These are phyloP conservation scores for Mormyrops attenuatus DNA, from an alignment of 2,797 vertebrate genomes.

Conservation along the genomic window DNA sequence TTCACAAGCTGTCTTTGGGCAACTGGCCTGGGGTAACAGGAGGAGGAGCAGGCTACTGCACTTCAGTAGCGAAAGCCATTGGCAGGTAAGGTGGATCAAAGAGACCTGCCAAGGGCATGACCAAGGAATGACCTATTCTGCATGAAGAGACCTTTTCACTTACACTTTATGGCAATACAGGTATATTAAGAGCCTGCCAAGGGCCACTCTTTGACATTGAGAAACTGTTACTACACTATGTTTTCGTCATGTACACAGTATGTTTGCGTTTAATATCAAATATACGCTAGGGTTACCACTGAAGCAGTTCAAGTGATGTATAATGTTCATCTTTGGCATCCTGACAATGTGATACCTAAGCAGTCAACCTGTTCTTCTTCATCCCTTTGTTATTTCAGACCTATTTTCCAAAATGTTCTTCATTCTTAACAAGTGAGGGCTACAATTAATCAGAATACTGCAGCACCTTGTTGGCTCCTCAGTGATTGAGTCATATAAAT, in stretches of 20 bases:
- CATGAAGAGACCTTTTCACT: constrained; percentile 39
- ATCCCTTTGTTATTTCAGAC: not conserved
- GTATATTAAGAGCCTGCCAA: not conserved
- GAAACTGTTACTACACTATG: not conserved
- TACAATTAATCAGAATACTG: constrained; percentile 12
- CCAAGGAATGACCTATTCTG: constrained; percentile 47
- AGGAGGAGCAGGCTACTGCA: not conserved
- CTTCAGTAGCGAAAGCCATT: not conserved
- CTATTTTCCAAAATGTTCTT: not conserved
- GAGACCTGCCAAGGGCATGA: constrained; percentile 40
- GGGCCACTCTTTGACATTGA: not conserved
- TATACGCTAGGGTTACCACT: not conserved
- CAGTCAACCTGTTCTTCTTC: not conserved
- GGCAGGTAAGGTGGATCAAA: constrained; percentile 35
- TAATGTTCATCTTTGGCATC: not conserved
- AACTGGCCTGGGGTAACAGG: not conserved
- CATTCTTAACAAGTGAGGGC: constrained; percentile 12
- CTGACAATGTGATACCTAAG: not conserved
- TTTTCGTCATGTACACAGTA: not conserved
- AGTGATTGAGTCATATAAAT: constrained; percentile 14
- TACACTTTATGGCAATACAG: constrained; percentile 45
- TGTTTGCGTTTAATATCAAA: not conserved
- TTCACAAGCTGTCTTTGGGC: constrained; percentile 1
- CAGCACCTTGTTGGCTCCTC: not conserved
- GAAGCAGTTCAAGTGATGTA: not conserved